A percentile compares a stretch with the other conserved stretches of the same genome.
These are phyloP conservation scores for Chlorocebus sabaeus DNA, from an alignment of 2,113 vertebrate genomes.

Conservation along the genomic window DNA sequence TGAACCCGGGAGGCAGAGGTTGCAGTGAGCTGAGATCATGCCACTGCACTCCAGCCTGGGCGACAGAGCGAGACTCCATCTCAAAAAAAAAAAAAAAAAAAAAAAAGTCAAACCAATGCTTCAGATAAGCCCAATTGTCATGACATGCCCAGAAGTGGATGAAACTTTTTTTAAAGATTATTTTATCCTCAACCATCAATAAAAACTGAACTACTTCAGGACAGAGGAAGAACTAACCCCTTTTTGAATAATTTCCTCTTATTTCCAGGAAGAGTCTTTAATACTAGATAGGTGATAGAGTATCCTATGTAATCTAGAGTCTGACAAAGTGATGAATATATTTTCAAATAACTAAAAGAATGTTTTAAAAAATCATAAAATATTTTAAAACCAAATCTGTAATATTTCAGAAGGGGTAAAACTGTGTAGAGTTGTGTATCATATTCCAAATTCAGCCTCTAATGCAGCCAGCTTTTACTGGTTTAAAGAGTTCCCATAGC, in stretches of 20 bases:
- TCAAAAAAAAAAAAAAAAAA: no score
- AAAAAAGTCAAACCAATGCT: background rate
- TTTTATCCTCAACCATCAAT: background rate
- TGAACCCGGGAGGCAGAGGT: no score
- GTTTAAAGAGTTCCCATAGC: constrained; percentile 68
- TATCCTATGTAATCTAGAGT: background rate
- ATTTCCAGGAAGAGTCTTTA: background rate
- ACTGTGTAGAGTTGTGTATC: background rate
- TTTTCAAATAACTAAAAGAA: constrained; percentile 43
- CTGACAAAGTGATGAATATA: constrained; percentile 10
- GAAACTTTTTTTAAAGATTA: background rate
- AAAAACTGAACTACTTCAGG: background rate
- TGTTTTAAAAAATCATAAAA: constrained; percentile 11
- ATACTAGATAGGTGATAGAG: background rate
- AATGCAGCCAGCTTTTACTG: constrained; percentile 56
- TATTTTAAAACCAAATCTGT: constrained; percentile 12
- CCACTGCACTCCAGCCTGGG: no score
- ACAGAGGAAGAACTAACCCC: background rate
- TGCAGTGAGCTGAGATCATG: no score
- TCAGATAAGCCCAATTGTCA: constrained; percentile 9
- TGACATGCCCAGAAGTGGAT: background rate
- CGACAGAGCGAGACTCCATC: no score
- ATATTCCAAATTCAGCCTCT: constrained; percentile 44
- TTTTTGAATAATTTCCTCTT: constrained; percentile 12
- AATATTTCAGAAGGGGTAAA: constrained; percentile 25